Evolutionary conservation across 2,888 invertebrate species (phyloP), one percentile per base, ranked within the genome.

Genomic region (Lasioglossum malachurum): DNA sequence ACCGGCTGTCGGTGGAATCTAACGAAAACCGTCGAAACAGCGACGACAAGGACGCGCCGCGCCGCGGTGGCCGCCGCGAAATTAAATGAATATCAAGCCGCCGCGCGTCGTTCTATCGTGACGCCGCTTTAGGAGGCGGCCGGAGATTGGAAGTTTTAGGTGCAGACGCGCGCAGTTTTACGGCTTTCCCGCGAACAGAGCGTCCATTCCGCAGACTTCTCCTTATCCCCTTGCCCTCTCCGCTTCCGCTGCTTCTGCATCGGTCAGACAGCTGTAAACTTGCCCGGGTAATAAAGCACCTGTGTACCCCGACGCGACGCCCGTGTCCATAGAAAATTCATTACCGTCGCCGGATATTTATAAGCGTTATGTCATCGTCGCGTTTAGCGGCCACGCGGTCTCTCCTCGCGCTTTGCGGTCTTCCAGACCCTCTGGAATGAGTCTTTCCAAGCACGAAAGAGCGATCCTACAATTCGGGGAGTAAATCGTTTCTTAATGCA

Each of bases 111-210:
- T 72, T 10, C 46, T 77, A 67, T 82, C 78, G 86, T 82, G 79
- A 82, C 78, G 78, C 49, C 80, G 69, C 57, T 81, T 82, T 78
- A 86, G 82, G 57, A 75, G 79, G 79, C 67, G 64, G 53, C 57
- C 57, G 87, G 84, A 90, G 90, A 91, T 92, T 89, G 91, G 88
- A 90, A 88, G 89, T 86, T 91, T 89, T 83, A 90, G 89, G 88
- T 84, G 87, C 82, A 87, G 91, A 91, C 90, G 91, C 87, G 89
- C 88, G 90, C 73, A 49, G 93, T 85, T 94, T 94, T 94, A 94
- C 92, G 94, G 92, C 90, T 82, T 93, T 85, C 92, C 89, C 93
- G 94, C 93, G 93, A 94, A 87, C 92, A 87, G 93, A 94, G 87
- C 92, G 88, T 93, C 90, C 85, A 88, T 89, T 88, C 89, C 90